Conservation (phyloP, 2,888 invertebrate genomes). For the Epiblema foenella region DNA sequence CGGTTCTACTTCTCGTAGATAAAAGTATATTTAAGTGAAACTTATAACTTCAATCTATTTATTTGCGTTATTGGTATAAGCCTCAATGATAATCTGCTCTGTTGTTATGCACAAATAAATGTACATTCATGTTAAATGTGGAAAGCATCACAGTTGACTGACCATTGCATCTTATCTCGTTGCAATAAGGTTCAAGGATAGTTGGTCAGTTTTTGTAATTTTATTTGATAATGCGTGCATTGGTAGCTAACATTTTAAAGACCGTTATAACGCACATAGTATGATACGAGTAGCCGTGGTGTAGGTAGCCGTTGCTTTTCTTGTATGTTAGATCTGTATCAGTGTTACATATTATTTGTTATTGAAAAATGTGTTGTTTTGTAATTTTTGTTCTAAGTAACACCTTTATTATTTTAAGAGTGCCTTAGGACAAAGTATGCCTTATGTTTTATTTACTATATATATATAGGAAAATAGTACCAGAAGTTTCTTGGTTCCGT, state of each 20-base stretch:
- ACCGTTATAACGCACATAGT: background rate
- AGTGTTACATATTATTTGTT: background rate
- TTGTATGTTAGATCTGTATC: constrained; percentile 9
- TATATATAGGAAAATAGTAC: constrained; percentile 10
- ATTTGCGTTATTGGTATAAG: background rate
- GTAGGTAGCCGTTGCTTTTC: background rate
- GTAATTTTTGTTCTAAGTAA: background rate
- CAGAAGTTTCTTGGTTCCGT: constrained; percentile 43
- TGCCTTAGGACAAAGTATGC: constrained; percentile 52
- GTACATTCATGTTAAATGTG: background rate
- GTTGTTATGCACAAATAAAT: background rate
- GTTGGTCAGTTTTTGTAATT: no score
- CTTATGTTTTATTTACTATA: constrained; percentile 29
- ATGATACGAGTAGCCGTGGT: background rate
- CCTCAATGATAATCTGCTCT: background rate
- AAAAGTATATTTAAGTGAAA: background rate
- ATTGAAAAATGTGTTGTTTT: constrained; percentile 23
- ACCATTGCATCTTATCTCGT: no score
- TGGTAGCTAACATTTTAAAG: background rate
- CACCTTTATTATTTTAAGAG: constrained; percentile 29
- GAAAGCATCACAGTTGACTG: background rate
- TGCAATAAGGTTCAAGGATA: no score
- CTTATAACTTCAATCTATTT: background rate
- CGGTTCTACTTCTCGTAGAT: background rate
- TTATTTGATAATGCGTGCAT: background rate